Conservation (phyloP, 2,888 invertebrate genomes). For the Chromoteleia sp. region DNA sequence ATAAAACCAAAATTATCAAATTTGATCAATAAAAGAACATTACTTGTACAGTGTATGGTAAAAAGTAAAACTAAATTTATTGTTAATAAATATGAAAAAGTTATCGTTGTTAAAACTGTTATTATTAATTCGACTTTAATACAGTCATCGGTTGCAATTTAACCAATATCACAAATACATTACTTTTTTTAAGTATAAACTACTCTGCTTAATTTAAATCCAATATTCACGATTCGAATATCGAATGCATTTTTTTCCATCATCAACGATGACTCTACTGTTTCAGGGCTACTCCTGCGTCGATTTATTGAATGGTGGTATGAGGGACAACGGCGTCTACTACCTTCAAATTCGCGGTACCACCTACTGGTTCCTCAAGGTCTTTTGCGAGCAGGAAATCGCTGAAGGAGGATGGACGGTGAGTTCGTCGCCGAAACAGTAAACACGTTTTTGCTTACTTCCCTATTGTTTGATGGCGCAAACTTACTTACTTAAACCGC, state of each 20-base stretch:
- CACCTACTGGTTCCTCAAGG: slow-evolving; percentile 96
- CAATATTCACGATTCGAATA: slow-evolving; percentile 6
- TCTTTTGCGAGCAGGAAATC: slow-evolving; percentile 94
- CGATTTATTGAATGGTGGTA: slow-evolving; percentile 93
- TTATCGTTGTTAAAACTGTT: no score
- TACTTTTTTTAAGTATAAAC: not conserved
- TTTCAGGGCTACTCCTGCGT: slow-evolving; percentile 94
- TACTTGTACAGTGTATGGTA: not conserved
- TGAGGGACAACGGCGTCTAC: slow-evolving; percentile 94
- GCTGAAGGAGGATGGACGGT: slow-evolving; percentile 98
- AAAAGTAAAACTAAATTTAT: not conserved
- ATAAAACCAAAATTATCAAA: not conserved
- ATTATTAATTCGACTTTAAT: no score
- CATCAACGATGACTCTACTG: slow-evolving; percentile 50
- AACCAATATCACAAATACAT: no score
- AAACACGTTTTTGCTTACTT: slow-evolving; percentile 8
- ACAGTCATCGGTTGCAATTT: no score
- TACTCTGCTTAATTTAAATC: slow-evolving; percentile 8
- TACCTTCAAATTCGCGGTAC: slow-evolving; percentile 96
- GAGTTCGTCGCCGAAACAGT: slow-evolving; percentile 82
- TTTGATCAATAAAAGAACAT: not conserved
- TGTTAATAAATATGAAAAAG: not conserved
- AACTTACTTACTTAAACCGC: not conserved
- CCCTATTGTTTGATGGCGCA: slow-evolving; percentile 7
- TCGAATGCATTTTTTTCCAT: slow-evolving; percentile 38